Conservation (phyloP, 2,113 vertebrate genomes). For the Megalops atlanticus region DNA sequence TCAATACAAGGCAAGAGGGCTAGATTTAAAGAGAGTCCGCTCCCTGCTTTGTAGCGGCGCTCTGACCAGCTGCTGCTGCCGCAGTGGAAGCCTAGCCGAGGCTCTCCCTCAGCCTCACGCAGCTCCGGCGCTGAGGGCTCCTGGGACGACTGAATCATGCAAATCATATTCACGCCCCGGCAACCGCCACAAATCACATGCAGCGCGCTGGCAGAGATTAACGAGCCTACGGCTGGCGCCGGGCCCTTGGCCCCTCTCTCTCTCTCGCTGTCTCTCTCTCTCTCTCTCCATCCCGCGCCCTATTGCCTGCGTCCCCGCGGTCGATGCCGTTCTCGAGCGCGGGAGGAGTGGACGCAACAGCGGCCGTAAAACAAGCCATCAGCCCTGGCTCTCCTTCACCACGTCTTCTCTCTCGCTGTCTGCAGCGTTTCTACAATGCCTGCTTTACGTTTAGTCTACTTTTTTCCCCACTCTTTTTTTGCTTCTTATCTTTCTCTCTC, state of each 20-base stretch:
- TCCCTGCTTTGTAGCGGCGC: neutral
- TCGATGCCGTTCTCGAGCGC: neutral
- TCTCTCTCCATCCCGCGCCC: neutral
- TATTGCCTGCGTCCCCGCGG: neutral
- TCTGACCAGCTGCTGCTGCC: slow-evolving; percentile 4
- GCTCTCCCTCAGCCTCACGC: neutral
- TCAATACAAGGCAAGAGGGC: neutral
- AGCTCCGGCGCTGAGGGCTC: slow-evolving; percentile 2
- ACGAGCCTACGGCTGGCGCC: neutral
- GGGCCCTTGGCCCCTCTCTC: neutral
- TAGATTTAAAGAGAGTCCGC: neutral
- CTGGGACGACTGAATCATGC: slow-evolving; percentile 40
- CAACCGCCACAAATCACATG: slow-evolving; percentile 31
- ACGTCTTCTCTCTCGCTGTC: slow-evolving; percentile 28
- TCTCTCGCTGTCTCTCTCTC: no score
- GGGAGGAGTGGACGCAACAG: neutral
- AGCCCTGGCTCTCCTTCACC: slow-evolving; percentile 28
- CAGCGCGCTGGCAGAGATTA: slow-evolving; percentile 33
- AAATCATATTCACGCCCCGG: slow-evolving; percentile 39
- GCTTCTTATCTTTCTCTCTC: slow-evolving; percentile 36
- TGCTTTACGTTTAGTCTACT: slow-evolving; percentile 11
- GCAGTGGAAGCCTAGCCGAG: no score
- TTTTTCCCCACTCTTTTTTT: slow-evolving; percentile 31
- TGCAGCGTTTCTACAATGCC: neutral
- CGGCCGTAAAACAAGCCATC: slow-evolving; percentile 34